phyloP scores from a whole-genome alignment of 2,888 invertebrate species.

The Ptychoptera albimana region DNA sequence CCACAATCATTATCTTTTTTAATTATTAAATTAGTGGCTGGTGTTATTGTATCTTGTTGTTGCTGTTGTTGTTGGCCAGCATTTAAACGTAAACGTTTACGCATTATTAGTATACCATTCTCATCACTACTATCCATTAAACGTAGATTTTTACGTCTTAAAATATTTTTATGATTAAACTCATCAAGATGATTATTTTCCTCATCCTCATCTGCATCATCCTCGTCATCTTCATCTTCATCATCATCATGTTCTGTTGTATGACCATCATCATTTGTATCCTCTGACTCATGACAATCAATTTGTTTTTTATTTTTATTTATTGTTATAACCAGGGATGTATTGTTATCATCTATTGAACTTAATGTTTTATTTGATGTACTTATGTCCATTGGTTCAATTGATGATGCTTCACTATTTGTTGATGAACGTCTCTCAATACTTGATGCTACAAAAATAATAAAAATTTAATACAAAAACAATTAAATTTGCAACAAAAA shows the following conservation, averaged over 20 bases:
- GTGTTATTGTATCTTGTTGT: neutral
- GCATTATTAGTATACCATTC: constrained; percentile 18
- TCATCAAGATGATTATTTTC: neutral
- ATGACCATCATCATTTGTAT: constrained; percentile 4
- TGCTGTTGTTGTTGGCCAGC: constrained; percentile 12
- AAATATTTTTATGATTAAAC: neutral
- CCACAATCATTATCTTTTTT: constrained; percentile 4
- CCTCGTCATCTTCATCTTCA: constrained; percentile 14
- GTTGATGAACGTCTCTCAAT: constrained; percentile 26
- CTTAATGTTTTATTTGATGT: constrained; percentile 21
- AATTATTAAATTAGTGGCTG: neutral
- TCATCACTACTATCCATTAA: neutral
- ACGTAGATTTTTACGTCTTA: constrained; percentile 7
- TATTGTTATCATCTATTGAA: neutral
- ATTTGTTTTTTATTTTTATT: constrained; percentile 3
- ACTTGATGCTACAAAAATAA: constrained; percentile 9
- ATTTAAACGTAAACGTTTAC: constrained; percentile 28
- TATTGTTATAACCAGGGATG: constrained; percentile 5
- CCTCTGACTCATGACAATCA: constrained; percentile 1
- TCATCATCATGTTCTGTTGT: constrained; percentile 9
- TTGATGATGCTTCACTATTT: constrained; percentile 28
- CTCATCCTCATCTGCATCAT: constrained; percentile 1
- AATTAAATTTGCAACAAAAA: neutral
- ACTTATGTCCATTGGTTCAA: constrained; percentile 28
- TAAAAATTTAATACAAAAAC: neutral